Conservation (phyloP, 1,140 invertebrate species). For the Leptinotarsa lineolata region DNA sequence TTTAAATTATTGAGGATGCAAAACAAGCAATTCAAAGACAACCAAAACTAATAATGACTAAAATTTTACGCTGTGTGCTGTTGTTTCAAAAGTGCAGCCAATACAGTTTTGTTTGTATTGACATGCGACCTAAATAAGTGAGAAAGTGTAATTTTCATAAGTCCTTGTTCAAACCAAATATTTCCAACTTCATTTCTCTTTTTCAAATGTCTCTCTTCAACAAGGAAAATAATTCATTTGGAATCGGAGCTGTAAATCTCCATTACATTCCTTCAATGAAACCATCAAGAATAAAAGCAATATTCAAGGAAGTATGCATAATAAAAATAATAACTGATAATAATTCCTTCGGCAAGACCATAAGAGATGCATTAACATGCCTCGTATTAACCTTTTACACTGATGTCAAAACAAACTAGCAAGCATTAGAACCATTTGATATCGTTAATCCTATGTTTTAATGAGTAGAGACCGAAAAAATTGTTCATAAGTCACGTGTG, state of each 20-base stretch:
- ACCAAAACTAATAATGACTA: no score
- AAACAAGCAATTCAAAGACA: no score
- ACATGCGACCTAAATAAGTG: no score
- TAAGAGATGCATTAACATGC: not conserved
- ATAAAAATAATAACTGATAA: not conserved
- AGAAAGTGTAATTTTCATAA: no score
- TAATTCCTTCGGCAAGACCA: not conserved
- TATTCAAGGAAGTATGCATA: not conserved
- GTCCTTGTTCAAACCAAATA: no score
- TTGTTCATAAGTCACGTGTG: constrained; percentile 4
- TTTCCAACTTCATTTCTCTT: no score
- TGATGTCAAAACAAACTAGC: not conserved
- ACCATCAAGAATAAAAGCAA: not conserved
- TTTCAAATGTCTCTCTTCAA: no score
- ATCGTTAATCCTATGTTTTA: not conserved
- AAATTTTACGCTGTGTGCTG: no score
- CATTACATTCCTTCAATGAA: not conserved
- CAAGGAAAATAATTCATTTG: not conserved
- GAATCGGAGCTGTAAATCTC: not conserved
- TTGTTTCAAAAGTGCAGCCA: no score
- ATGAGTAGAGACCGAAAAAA: constrained; percentile 1
- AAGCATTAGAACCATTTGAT: constrained; percentile 6
- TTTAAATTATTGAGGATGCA: no score
- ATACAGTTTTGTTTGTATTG: no score
- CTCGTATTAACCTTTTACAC: constrained; percentile 12